These are phyloP conservation scores for Agrilus planipennis DNA, from an alignment of 1,140 invertebrate species.

Conservation along the genomic window DNA sequence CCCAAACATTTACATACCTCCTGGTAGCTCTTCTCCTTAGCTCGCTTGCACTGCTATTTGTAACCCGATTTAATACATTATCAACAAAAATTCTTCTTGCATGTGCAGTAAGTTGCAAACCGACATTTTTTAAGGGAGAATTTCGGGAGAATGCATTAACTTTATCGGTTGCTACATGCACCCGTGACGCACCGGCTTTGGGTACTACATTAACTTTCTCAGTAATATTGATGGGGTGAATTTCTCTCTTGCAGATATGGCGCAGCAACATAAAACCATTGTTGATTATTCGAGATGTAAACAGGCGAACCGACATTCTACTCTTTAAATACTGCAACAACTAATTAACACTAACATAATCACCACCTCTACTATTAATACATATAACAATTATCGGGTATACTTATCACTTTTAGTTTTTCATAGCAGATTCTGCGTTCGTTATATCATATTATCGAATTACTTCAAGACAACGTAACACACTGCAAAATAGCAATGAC, in stretches of 20 bases:
- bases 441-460: too few species aligned
- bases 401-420: too few species aligned
- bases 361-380: too few species aligned
- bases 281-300: slow-evolving; percentile 27
- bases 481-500: too few species aligned
- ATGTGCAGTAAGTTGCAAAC: slow-evolving; percentile 43
- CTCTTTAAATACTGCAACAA: too few species aligned
- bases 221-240: slow-evolving; percentile 22
- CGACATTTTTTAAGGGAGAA: slow-evolving; percentile 34
- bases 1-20: slow-evolving; percentile 19
- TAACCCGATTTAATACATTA: slow-evolving; percentile 55
- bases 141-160: slow-evolving; percentile 26
- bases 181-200: slow-evolving; percentile 28
- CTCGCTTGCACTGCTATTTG: slow-evolving; percentile 49
- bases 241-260: slow-evolving; percentile 22
- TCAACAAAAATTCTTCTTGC: slow-evolving; percentile 53
- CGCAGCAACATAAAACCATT: slow-evolving; percentile 29
- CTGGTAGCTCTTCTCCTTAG: slow-evolving; percentile 47
- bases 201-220: slow-evolving; percentile 28
- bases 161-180: slow-evolving; percentile 9
- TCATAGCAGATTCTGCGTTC: too few species aligned
- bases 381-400: too few species aligned
- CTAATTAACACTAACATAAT: too few species aligned
- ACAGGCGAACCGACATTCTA: slow-evolving; percentile 29
- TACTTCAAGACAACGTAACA: too few species aligned